A percentile compares a stretch with the other conserved stretches of the same genome.
Evolutionary conservation across 2,888 invertebrate species (phyloP).

Genomic region (Andrena bucephala): DNA sequence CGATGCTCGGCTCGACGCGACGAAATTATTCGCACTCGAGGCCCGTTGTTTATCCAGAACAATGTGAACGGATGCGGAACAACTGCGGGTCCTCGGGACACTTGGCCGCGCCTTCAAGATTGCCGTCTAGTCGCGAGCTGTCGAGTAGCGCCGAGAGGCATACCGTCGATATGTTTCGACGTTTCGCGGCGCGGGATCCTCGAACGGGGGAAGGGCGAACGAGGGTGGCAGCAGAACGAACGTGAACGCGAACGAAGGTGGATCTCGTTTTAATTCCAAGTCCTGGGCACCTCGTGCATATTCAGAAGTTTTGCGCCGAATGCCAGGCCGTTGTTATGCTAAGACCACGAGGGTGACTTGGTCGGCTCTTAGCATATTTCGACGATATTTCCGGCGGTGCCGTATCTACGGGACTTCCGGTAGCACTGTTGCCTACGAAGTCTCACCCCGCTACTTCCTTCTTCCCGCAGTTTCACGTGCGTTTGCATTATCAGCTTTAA

Average conservation of each 20-base stretch:
- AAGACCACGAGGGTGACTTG: constrained; percentile 76
- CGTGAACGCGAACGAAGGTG: constrained; percentile 43
- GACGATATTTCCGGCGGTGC: constrained; percentile 77
- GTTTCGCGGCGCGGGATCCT: constrained; percentile 12
- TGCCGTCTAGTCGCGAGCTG: constrained; percentile 24
- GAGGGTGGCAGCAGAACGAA: constrained; percentile 14
- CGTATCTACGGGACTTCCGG: constrained; percentile 67
- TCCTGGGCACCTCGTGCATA: constrained; percentile 74
- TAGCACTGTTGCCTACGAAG: constrained; percentile 40
- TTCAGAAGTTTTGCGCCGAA: constrained; percentile 80
- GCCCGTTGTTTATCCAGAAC: background rate
- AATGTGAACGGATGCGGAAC: constrained; percentile 1
- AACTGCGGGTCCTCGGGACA: background rate
- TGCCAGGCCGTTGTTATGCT: constrained; percentile 81
- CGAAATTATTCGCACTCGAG: constrained; percentile 25
- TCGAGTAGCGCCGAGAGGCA: constrained; percentile 38
- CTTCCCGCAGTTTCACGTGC: constrained; percentile 44
- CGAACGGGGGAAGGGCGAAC: background rate
- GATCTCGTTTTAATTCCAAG: constrained; percentile 69
- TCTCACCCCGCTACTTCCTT: constrained; percentile 24
- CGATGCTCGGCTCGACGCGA: background rate
- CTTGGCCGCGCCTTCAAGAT: constrained; percentile 11
- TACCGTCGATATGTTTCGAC: constrained; percentile 54
- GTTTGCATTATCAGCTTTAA: constrained; percentile 78
- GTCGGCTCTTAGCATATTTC: constrained; percentile 81